phyloP scores from a whole-genome alignment of 2,888 invertebrate species.

The Pyrrhosoma nymphula region DNA sequence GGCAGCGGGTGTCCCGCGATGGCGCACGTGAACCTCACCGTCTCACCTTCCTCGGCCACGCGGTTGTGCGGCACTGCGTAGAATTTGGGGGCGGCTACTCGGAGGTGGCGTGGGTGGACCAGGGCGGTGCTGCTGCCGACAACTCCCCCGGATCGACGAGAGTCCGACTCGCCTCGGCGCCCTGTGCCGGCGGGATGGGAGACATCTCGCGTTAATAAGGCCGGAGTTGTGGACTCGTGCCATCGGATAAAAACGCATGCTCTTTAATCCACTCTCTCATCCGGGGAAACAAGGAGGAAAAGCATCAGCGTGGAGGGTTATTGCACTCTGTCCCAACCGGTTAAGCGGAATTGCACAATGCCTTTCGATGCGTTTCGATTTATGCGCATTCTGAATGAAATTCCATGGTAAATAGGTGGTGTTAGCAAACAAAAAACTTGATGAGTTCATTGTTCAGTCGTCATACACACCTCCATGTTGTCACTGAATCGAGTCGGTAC shows the following conservation, averaged over 20 bases:
- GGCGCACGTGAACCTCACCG: slow-evolving; percentile 87
- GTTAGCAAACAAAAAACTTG: not conserved
- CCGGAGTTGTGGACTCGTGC: not conserved
- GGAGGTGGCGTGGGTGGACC: slow-evolving; percentile 73
- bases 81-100: slow-evolving; percentile 86
- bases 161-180: slow-evolving; percentile 49
- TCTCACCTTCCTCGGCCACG: slow-evolving; percentile 91
- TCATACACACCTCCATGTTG: too few species aligned
- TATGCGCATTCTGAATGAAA: not conserved
- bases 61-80: slow-evolving; percentile 92
- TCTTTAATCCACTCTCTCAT: not conserved
- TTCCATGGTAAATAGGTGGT: not conserved
- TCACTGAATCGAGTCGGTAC: too few species aligned
- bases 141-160: slow-evolving; percentile 32
- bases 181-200: not conserved
- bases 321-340: not conserved
- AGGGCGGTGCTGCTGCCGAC: slow-evolving; percentile 64
- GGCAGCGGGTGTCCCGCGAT: slow-evolving; percentile 89
- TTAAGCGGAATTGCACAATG: not conserved
- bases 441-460: too few species aligned
- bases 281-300: not conserved
- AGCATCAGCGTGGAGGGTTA: not conserved
- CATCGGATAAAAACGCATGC: not conserved
- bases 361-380: not conserved
- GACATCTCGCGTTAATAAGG: not conserved